Evolutionary conservation across 2,888 invertebrate species (phyloP), one percentile per base, ranked within the genome.

Genomic region (Ectemnius cavifrons): DNA sequence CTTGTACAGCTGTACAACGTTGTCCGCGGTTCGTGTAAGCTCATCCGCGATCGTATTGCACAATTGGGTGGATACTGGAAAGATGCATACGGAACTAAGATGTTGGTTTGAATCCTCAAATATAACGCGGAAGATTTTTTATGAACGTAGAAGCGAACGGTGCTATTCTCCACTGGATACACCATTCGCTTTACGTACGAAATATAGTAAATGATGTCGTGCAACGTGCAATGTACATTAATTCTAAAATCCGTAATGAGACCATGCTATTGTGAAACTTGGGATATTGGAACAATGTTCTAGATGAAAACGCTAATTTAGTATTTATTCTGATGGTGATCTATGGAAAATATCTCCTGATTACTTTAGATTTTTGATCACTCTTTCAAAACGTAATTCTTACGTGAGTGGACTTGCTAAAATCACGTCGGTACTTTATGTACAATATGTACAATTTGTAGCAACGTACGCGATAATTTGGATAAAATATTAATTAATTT

Each of bases 1-100:
- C 73, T 94, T 93, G 90, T 95, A 95, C 63, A 96, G 91, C 88
- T 94, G 94, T 2, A 94, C 94, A 57, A 95, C 94, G 85, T 94
- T 94, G 81, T 94, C 93, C 2, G 95, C 94, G 0, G 95, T 94
- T 79, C 92, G 92, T 8, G 94, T 94, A 75, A 95, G 90, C 87
- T 94, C 94, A 77, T 93, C 92, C 64, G 94, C 93, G 76, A 94
- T 92, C 86, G 94, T 93, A 82, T 92, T 92, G 86, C 94, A 94
- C 76, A 94, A 90, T 89, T 94, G 94, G 71, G 93, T 93, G 69
- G 94, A 94, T 70, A 94, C 94, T 94, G 89, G 14, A 52, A 52
- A 52, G n/a, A 52, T 5, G 4, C 8, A 85, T 84, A 80, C 58
- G 58, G 1, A 2, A 52, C 16, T 52, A 27, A n/a, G 8, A 37